phyloP scores from a whole-genome alignment of 2,797 vertebrate genomes.

The Enoplosus armatus region DNA sequence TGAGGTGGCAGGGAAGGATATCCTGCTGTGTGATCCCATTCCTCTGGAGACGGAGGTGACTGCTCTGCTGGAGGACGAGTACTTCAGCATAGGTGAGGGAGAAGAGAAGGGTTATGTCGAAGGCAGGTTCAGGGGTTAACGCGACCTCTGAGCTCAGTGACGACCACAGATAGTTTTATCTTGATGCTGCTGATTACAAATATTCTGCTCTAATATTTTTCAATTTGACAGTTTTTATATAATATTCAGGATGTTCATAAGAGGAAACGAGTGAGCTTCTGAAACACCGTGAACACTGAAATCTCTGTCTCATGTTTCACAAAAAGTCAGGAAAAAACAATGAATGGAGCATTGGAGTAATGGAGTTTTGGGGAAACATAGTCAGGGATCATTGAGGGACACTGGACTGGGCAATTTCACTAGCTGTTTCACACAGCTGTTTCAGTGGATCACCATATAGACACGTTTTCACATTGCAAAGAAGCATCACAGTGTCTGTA shows the following conservation, averaged over 20 bases:
- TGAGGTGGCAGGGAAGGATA: constrained; percentile 94
- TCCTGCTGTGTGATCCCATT: constrained; percentile 97
- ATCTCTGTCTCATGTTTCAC: too few relatives aligned
- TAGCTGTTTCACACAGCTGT: too few relatives aligned
- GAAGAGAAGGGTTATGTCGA: not conserved
- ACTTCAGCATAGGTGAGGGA: constrained; percentile 93
- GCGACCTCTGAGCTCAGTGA: not conserved
- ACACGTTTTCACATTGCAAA: not conserved
- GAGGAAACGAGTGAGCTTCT: not conserved
- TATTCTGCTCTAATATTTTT: not conserved
- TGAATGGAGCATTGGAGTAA: too few relatives aligned
- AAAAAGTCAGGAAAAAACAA: not conserved
- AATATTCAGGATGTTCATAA: not conserved
- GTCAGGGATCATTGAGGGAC: too few relatives aligned
- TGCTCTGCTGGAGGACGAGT: constrained; percentile 95
- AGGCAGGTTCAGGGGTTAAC: not conserved
- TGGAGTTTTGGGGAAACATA: not conserved
- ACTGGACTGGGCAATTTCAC: too few relatives aligned
- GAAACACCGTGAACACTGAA: too few relatives aligned
- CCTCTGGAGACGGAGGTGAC: constrained; percentile 96
- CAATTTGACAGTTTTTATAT: not conserved
- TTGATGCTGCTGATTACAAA: not conserved
- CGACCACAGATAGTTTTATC: not conserved
- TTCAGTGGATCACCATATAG: not conserved
- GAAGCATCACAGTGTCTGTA: not conserved